phyloP scores from a whole-genome alignment of 2,797 vertebrate species.

The Aldrovandia affinis region DNA sequence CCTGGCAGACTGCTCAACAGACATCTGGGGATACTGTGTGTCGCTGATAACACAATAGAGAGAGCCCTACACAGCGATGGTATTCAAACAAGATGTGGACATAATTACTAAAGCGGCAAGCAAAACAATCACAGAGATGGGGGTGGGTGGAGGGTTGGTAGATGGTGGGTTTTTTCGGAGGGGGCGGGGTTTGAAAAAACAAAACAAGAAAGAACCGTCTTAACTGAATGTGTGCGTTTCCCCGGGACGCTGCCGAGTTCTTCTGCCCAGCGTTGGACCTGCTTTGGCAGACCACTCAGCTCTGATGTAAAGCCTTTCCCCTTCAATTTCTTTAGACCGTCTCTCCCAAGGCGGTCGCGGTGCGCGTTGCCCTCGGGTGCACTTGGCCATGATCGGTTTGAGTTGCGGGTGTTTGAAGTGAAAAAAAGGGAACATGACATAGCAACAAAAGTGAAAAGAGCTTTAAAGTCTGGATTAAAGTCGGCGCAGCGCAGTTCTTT shows the following conservation, averaged over 20 bases:
- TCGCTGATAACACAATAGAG: slow-evolving; percentile 31
- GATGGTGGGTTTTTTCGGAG: neutral
- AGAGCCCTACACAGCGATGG: neutral
- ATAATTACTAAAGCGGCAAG: slow-evolving; percentile 25
- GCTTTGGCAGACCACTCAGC: neutral
- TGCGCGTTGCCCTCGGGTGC: neutral
- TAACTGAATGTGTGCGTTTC: neutral
- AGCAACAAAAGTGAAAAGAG: neutral
- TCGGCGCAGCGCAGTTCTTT: neutral
- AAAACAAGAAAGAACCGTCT: neutral
- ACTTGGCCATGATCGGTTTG: slow-evolving; percentile 17
- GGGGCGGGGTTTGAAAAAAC: no score
- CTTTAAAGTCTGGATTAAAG: no score
- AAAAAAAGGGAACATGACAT: neutral
- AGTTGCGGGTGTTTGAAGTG: slow-evolving; percentile 7
- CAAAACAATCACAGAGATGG: neutral
- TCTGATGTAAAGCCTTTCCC: neutral
- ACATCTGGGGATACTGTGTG: slow-evolving; percentile 27
- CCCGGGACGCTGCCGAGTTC: neutral
- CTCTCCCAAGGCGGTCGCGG: neutral
- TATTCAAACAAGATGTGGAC: slow-evolving; percentile 29
- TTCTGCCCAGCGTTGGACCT: neutral
- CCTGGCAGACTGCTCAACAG: neutral
- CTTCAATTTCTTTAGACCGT: neutral
- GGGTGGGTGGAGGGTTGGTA: neutral